These are phyloP conservation scores for Varecia variegata DNA, from an alignment of 2,797 vertebrate species.

Conservation along the genomic window DNA sequence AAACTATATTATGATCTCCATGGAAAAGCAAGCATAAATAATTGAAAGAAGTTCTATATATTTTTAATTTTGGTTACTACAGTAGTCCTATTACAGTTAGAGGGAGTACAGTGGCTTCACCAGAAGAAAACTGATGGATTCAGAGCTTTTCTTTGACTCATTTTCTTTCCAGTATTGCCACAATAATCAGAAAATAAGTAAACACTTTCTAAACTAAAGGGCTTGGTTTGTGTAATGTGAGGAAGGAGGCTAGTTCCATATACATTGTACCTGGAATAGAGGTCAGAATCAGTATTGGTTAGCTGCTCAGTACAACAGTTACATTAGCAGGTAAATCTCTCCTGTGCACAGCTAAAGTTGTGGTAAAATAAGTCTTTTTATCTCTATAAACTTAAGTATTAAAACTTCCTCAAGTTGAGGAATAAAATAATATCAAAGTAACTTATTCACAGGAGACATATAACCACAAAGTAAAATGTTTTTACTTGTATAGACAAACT, in stretches of 20 bases:
- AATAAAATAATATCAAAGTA: conserved; percentile 20
- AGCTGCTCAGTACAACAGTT: neutral
- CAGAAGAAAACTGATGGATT: neutral
- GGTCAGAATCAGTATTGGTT: neutral
- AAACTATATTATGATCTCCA: neutral
- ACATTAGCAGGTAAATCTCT: neutral
- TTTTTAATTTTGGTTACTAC: neutral
- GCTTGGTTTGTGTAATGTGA: neutral
- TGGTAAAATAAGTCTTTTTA: neutral
- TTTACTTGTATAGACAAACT: conserved; percentile 34
- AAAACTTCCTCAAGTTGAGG: conserved; percentile 19
- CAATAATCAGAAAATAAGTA: conserved; percentile 11
- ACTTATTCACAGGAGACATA: neutral
- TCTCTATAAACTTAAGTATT: conserved; percentile 5
- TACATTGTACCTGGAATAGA: neutral
- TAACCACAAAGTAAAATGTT: neutral
- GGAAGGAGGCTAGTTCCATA: neutral
- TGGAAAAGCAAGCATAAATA: neutral
- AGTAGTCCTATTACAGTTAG: neutral
- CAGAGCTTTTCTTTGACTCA: neutral
- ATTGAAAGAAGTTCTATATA: neutral
- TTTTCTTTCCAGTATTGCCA: conserved; percentile 19
- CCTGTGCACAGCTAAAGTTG: neutral
- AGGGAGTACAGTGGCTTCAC: neutral
- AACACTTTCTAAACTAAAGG: neutral